phyloP scores from a whole-genome alignment of 2,113 vertebrate species.

The Miniopterus natalensis region DNA sequence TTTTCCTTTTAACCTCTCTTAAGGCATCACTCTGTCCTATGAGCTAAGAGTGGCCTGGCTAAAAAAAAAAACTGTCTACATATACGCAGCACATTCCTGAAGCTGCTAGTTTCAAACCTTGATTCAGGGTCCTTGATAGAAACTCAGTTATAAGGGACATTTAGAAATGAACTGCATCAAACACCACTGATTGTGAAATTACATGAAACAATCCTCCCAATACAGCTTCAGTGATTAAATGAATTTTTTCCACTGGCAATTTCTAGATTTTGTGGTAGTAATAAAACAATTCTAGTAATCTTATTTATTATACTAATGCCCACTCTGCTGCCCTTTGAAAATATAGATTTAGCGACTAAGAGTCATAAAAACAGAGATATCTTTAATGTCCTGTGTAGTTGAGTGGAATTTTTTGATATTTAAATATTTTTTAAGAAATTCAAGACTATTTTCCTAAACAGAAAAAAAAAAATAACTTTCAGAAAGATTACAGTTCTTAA shows the following conservation, averaged over 20 bases:
- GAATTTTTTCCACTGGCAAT: constrained; percentile 22
- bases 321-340: constrained; percentile 58
- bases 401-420: constrained; percentile 47
- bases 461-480: not conserved
- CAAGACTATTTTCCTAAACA: constrained; percentile 42
- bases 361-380: not conserved
- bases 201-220: not conserved
- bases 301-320: constrained; percentile 10
- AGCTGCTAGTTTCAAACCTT: constrained; percentile 40
- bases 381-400: not conserved
- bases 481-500: constrained; percentile 45
- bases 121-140: not conserved
- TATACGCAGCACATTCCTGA: not conserved
- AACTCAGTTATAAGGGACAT: not conserved
- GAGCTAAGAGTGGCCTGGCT: not conserved
- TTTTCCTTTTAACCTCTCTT: constrained; percentile 73
- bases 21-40: constrained; percentile 55
- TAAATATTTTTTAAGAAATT: constrained; percentile 47
- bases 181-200: not conserved
- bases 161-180: constrained; percentile 6
- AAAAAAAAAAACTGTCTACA: constrained; percentile 33
- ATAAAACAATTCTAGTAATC: constrained; percentile 51
- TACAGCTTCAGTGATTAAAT: not conserved
- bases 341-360: constrained; percentile 16
- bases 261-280: constrained; percentile 29